A percentile compares a stretch with the other conserved stretches of the same genome.
Conservation (phyloP, 2,113 vertebrate genomes). For the Ictalurus furcatus region DNA sequence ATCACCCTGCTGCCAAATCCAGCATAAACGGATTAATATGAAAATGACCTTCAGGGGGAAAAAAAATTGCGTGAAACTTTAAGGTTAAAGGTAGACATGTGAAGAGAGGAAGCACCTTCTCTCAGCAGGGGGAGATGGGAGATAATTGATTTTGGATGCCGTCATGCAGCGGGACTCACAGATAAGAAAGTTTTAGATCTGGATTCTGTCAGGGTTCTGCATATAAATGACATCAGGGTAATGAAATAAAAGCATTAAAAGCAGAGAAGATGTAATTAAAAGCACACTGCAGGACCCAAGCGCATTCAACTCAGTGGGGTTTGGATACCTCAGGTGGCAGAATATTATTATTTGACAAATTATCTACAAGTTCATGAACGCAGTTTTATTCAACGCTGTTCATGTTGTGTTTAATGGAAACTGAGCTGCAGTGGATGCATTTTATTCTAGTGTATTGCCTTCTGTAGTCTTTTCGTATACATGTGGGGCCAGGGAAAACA, state of each 20-base stretch:
- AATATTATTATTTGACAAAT: constrained; percentile 50
- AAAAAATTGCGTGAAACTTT: constrained; percentile 46
- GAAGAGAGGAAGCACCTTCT: constrained; percentile 50
- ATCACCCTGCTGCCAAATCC: constrained; percentile 17
- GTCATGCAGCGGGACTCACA: constrained; percentile 65
- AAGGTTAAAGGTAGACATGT: constrained; percentile 64
- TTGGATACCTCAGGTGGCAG: constrained; percentile 46
- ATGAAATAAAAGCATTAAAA: constrained; percentile 72
- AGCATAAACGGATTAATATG: constrained; percentile 40
- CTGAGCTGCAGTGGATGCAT: background rate
- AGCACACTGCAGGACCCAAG: constrained; percentile 63
- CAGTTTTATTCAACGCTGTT: constrained; percentile 20
- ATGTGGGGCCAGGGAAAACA: background rate
- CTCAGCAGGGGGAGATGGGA: constrained; percentile 63
- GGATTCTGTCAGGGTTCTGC: constrained; percentile 66
- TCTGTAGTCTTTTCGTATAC: background rate
- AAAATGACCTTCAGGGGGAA: constrained; percentile 42
- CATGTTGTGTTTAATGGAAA: constrained; percentile 6
- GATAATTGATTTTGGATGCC: constrained; percentile 75
- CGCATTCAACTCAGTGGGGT: constrained; percentile 55
- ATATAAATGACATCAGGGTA: constrained; percentile 70
- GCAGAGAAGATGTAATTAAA: constrained; percentile 69
- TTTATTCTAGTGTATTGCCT: background rate
- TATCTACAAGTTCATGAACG: constrained; percentile 28
- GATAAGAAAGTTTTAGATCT: constrained; percentile 69